phyloP scores from a whole-genome alignment of 2,797 vertebrate species.

The Xiphorhynchus erythropygius region DNA sequence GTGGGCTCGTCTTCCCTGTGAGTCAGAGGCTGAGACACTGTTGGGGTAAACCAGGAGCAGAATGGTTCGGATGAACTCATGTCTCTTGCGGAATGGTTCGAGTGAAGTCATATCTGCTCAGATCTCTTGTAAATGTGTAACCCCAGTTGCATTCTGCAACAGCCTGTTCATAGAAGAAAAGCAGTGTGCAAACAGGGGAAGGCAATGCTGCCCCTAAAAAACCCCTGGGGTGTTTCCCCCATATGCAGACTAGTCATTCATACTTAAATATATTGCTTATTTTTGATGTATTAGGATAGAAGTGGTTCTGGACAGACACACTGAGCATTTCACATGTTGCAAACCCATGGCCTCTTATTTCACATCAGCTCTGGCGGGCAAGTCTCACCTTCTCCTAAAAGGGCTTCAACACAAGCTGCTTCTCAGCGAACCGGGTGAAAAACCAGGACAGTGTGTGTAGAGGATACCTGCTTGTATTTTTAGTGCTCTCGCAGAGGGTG shows the following conservation, averaged over 20 bases:
- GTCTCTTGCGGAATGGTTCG: background rate
- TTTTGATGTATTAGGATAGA: background rate
- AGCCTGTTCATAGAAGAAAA: background rate
- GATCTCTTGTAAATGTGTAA: background rate
- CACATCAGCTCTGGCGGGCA: background rate
- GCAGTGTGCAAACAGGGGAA: background rate
- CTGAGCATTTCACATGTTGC: background rate
- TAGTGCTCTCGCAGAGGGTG: background rate
- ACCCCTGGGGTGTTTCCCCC: background rate
- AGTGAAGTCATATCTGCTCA: background rate
- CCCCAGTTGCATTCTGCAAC: background rate
- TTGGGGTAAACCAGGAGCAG: background rate
- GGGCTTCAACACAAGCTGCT: background rate
- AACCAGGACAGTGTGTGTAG: background rate
- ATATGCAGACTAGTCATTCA: rapidly evolving
- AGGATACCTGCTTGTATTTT: background rate
- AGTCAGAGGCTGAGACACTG: background rate
- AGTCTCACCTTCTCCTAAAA: background rate
- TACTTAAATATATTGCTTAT: rapidly evolving
- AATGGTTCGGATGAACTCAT: background rate
- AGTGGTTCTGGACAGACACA: rapidly evolving
- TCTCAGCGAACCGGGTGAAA: background rate
- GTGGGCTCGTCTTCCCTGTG: background rate
- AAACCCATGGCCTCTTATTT: rapidly evolving
- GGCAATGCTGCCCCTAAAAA: background rate